Conservation (phyloP, 1,140 invertebrate genomes). For the Maniola jurtina region DNA sequence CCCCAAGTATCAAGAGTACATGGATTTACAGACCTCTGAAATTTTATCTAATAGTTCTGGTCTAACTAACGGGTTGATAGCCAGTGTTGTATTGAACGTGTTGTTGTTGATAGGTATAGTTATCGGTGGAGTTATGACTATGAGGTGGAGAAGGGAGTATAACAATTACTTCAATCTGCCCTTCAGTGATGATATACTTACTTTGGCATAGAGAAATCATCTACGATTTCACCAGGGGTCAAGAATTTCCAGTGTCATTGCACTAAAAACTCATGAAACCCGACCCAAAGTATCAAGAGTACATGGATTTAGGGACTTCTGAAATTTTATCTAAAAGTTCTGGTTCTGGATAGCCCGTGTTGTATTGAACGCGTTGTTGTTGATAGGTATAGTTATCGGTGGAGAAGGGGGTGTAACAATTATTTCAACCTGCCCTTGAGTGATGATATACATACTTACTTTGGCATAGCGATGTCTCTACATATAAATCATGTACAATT, state of each 20-base stretch:
- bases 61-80: conserved; percentile 37
- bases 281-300: conserved; percentile 1
- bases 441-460: conserved; percentile 40
- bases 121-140: conserved; percentile 28
- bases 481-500: background rate
- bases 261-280: background rate
- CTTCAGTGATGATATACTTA: conserved; percentile 41
- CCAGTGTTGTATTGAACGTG: conserved; percentile 47
- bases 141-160: conserved; percentile 40
- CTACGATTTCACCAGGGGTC: background rate
- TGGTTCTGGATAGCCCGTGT: conserved; percentile 42
- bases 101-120: conserved; percentile 40
- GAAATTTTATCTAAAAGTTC: background rate
- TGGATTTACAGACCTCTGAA: background rate
- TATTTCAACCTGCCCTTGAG: conserved; percentile 35
- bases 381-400: conserved; percentile 35
- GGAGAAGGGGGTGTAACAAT: conserved; percentile 36
- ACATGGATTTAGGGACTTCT: background rate
- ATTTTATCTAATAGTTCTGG: conserved; percentile 53
- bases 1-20: background rate
- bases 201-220: conserved; percentile 28
- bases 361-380: conserved; percentile 45
- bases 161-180: conserved; percentile 34
- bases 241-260: background rate
- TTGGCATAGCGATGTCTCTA: conserved; percentile 36